Evolutionary conservation across 2,113 vertebrate genomes (phyloP).

Genomic region (Genyomyrus donnyi): DNA sequence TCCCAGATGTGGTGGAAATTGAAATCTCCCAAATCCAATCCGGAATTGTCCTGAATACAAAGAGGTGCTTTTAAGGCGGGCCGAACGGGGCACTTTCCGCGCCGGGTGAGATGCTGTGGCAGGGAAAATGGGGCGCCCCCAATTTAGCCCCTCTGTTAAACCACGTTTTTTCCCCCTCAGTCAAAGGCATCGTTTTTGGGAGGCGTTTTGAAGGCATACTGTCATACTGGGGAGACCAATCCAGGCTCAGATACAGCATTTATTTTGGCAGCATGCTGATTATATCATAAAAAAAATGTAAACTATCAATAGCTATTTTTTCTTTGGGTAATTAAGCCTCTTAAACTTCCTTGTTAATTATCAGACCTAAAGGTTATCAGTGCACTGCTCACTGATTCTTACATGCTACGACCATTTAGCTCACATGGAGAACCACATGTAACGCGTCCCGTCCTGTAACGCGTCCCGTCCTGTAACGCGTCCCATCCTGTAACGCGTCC

Average conservation of each 20-base stretch:
- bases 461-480: background rate
- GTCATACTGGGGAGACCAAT: background rate
- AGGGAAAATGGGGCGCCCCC: background rate
- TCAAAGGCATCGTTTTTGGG: background rate
- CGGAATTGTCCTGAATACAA: constrained; percentile 28
- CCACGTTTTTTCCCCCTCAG: background rate
- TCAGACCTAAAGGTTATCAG: background rate
- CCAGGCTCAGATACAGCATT: background rate
- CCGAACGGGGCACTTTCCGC: constrained; percentile 20
- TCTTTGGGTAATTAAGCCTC: background rate
- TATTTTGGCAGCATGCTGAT: background rate
- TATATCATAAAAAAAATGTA: background rate
- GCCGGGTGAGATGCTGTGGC: background rate
- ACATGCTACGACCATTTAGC: background rate
- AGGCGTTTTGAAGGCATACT: background rate
- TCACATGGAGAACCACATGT: background rate
- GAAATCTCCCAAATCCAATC: constrained; percentile 42
- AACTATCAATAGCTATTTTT: background rate
- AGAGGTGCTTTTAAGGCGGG: constrained; percentile 24
- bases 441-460: background rate
- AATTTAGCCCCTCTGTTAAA: constrained; percentile 8
- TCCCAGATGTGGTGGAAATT: constrained; percentile 41
- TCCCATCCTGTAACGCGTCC: no score
- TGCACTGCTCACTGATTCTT: background rate
- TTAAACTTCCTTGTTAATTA: background rate